A percentile compares a stretch with the other conserved stretches of the same genome.
Conservation (phyloP, 1,140 invertebrate genomes). For the Panagrolaimus sp. region DNA sequence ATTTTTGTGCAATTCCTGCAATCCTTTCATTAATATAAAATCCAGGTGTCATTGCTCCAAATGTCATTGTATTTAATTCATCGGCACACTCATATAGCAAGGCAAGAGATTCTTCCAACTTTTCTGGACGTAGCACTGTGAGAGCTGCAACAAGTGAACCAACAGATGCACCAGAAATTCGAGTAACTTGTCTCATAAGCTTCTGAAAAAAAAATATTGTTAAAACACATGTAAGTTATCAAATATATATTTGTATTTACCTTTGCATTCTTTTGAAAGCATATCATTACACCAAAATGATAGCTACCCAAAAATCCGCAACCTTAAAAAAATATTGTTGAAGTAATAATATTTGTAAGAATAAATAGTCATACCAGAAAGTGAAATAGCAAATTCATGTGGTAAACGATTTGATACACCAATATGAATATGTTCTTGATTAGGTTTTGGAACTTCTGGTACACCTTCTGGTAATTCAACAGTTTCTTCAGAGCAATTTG, state of each 20-base stretch:
- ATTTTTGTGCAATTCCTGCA: constrained; percentile 36
- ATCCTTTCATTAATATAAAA: constrained; percentile 47
- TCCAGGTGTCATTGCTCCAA: constrained; percentile 51
- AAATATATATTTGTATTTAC: constrained; percentile 28
- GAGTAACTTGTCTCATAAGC: constrained; percentile 33
- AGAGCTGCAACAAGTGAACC: constrained; percentile 51
- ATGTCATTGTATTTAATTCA: constrained; percentile 41
- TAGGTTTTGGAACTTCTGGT: too few relatives aligned
- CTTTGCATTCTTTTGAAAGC: constrained; percentile 52
- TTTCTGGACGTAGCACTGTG: constrained; percentile 40
- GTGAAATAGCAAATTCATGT: too few relatives aligned
- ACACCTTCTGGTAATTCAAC: too few relatives aligned
- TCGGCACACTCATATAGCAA: constrained; percentile 51
- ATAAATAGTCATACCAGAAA: too few relatives aligned
- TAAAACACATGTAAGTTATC: background rate
- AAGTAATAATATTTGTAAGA: too few relatives aligned
- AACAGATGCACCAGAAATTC: constrained; percentile 49
- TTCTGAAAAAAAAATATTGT: constrained; percentile 22
- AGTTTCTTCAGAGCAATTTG: too few relatives aligned
- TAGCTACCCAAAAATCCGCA: constrained; percentile 34
- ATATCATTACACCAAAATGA: constrained; percentile 55
- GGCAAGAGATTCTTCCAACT: constrained; percentile 38
- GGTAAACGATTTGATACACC: too few relatives aligned
- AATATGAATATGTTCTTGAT: too few relatives aligned
- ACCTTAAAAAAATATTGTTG: too few relatives aligned